Conservation (phyloP, 35 echinoderm and acorn worm genomes). For the Heliocidaris tuberculata region DNA sequence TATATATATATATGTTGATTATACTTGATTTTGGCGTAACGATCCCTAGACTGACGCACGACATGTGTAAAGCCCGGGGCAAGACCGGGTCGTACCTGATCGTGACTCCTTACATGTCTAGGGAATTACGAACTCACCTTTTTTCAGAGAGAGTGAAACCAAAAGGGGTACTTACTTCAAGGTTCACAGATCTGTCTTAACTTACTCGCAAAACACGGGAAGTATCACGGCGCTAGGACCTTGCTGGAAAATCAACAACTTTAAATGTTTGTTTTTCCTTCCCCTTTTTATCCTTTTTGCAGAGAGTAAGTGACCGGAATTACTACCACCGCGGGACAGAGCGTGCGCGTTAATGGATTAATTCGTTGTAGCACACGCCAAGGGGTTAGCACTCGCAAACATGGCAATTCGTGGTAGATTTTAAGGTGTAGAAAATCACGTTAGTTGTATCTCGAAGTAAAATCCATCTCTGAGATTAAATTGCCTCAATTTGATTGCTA, state of each 20-base stretch:
- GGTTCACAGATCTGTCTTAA: not conserved
- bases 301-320: slow-evolving; percentile 30
- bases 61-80: not conserved
- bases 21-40: not conserved
- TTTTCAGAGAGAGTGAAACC: not conserved
- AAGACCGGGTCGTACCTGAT: not conserved
- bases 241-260: slow-evolving; percentile 28
- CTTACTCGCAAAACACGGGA: slow-evolving; percentile 12
- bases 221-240: not conserved
- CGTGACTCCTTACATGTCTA: not conserved
- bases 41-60: not conserved
- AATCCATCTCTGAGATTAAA: slow-evolving; percentile 38
- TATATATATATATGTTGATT: not conserved
- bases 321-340: slow-evolving; percentile 21
- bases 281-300: not conserved
- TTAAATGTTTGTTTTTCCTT: slow-evolving; percentile 39
- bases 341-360: slow-evolving; percentile 35
- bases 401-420: not conserved
- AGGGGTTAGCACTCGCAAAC: slow-evolving; percentile 10
- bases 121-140: slow-evolving; percentile 24
- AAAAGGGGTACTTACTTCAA: slow-evolving; percentile 28
- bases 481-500: not conserved
- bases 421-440: not conserved
- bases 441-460: slow-evolving; percentile 20
- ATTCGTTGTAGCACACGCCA: slow-evolving; percentile 25